These are phyloP conservation scores for Metopia argyrocephala DNA, from an alignment of 2,888 invertebrate species.

Conservation along the genomic window DNA sequence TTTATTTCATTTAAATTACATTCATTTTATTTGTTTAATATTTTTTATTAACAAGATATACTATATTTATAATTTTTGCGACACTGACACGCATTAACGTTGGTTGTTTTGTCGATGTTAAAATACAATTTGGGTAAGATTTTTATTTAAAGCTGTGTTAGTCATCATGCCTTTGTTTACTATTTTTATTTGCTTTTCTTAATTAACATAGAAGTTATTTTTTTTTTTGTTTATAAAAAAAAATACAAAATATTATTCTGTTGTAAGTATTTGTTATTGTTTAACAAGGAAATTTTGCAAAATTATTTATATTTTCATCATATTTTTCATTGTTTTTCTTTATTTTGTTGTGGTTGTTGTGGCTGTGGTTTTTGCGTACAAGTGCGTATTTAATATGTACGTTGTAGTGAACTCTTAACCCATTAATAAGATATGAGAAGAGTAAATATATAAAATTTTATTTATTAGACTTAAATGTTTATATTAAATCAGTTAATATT, in stretches of 20 bases:
- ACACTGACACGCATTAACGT: slow-evolving; percentile 16
- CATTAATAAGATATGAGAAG: too few species aligned
- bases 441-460: too few species aligned
- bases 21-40: background rate
- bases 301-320: slow-evolving; percentile 1
- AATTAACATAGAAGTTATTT: too few species aligned
- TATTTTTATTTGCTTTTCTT: background rate
- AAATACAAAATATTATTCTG: too few species aligned
- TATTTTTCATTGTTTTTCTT: background rate
- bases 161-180: slow-evolving; percentile 15
- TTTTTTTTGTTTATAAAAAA: background rate
- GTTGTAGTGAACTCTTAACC: too few species aligned
- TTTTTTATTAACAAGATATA: background rate
- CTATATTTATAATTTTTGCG: slow-evolving; percentile 1
- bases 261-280: too few species aligned
- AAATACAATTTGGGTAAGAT: slow-evolving; percentile 5
- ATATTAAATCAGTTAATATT: too few species aligned
- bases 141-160: slow-evolving; percentile 16
- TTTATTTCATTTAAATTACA: background rate
- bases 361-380: too few species aligned
- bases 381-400: too few species aligned
- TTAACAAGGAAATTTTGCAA: too few species aligned
- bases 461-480: too few species aligned
- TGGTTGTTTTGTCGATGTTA: background rate
- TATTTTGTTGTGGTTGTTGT: background rate